Base-by-base conservation (phyloP, 1,140 invertebrate species). In the Hestina assimilis region DNA sequence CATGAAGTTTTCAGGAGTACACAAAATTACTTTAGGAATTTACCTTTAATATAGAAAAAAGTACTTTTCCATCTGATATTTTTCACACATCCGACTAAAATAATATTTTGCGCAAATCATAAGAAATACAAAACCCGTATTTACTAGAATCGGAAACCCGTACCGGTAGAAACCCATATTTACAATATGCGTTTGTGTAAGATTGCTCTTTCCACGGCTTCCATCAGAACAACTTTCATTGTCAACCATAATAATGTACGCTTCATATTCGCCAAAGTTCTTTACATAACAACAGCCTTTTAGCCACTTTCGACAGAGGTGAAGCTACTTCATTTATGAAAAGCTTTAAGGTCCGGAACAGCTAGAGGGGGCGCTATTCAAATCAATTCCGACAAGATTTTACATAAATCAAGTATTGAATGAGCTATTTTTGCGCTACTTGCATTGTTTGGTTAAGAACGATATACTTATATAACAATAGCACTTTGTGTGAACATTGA, bases 401-500 rank as follows among this genome's bases (percentile, higher is more conserved):
- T 72, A 69, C 73, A 86, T 87, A 87, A 78, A 84, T 87, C 76
- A 84, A 77, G 66, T 77, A 77, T 76, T 83, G 75, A 79, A 79
- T 79, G 79, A 79, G 72, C 66, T 72, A 67, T 70, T 76, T 73
- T 75, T 69, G 69, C 47, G 66, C 62, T 63, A 59, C 63, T 58
- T 57, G 57, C 51, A 70, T 59, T 67, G 63, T 66, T 52, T 54
- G 42, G 26, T 42, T 41, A 63, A 42, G 47, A 48, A 55, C 28
- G 31, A 24, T 3, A 19, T 33, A 53, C 26, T 11, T 23, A 33
- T 14, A 23, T 21, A 50, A 50, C 31, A 26, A 38, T 38, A 11
- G 9, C 17, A 19, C 4, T 12, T 38, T 26, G 24, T 29, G 19
- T 28, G 20, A 24, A 12, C n/a, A 12, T 35, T 35, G 15, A 17